These are phyloP conservation scores for Orycteropus afer DNA, from an alignment of 2,113 vertebrate genomes.

Conservation along the genomic window DNA sequence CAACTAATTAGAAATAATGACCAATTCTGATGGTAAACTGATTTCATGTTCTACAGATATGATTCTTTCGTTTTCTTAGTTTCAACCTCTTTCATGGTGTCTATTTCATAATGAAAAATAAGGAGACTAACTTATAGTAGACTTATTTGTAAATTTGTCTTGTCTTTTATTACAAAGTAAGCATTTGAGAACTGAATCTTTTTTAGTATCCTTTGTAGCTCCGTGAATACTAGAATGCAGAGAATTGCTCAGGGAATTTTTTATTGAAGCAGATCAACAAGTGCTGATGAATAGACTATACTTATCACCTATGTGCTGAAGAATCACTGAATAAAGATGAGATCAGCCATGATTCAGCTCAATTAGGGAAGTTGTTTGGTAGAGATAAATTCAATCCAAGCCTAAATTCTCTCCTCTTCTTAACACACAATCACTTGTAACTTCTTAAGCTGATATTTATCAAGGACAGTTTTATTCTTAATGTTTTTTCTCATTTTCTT, in stretches of 20 bases:
- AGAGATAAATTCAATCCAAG: neutral
- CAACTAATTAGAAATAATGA: conserved; percentile 6
- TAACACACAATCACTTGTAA: neutral
- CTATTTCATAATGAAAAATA: neutral
- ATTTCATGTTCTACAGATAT: neutral
- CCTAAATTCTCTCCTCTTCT: neutral
- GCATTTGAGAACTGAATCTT: neutral
- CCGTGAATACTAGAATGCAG: neutral
- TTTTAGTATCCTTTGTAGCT: neutral
- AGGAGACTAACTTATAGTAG: neutral
- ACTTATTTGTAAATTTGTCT: neutral
- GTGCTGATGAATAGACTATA: neutral
- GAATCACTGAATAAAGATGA: neutral
- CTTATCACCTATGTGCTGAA: neutral
- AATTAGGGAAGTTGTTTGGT: neutral
- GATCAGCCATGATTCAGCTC: neutral
- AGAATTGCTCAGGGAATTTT: neutral
- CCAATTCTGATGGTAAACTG: conserved; percentile 13
- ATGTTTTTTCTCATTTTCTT: neutral
- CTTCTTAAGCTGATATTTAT: neutral
- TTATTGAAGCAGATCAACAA: neutral
- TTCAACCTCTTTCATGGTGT: neutral
- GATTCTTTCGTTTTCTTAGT: neutral
- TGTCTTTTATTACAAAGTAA: neutral
- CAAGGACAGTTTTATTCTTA: neutral